These are phyloP conservation scores for Itoplectis maculator DNA, from an alignment of 2,888 invertebrate species.

Conservation along the genomic window DNA sequence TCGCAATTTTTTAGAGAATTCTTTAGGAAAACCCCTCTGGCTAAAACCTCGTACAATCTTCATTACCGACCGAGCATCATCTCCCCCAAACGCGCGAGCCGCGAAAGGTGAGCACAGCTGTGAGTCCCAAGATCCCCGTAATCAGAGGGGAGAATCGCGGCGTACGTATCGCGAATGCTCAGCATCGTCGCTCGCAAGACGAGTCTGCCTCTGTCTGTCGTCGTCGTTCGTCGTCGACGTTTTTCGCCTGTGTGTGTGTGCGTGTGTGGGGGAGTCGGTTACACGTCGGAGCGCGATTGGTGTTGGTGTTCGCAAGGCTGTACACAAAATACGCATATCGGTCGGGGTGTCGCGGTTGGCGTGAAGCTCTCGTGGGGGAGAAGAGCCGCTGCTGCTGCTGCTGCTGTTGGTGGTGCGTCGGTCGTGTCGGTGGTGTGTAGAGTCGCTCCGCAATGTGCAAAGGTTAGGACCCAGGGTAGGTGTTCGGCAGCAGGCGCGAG, in stretches of 20 bases:
- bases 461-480: slow-evolving; percentile 60
- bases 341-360: slow-evolving; percentile 14
- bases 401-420: slow-evolving; percentile 16
- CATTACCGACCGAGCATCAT: no score
- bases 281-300: no score
- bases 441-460: slow-evolving; percentile 68
- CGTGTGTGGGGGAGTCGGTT: background rate
- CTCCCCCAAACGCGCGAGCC: no score
- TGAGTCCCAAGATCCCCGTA: background rate
- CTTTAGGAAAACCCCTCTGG: no score
- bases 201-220: background rate
- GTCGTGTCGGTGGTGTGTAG: slow-evolving; percentile 13
- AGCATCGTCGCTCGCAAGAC: slow-evolving; percentile 6
- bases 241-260: background rate
- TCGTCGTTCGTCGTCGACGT: background rate
- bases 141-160: background rate
- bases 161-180: background rate
- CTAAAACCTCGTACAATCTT: no score
- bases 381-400: no score
- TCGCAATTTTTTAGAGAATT: no score
- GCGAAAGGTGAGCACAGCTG: slow-evolving; percentile 3
- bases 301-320: background rate
- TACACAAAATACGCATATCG: slow-evolving; percentile 9
- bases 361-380: slow-evolving; percentile 9
- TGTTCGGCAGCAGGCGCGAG: slow-evolving; percentile 36